These are phyloP conservation scores for Meriones unguiculatus DNA, from an alignment of 2,113 vertebrate genomes.

Conservation along the genomic window DNA sequence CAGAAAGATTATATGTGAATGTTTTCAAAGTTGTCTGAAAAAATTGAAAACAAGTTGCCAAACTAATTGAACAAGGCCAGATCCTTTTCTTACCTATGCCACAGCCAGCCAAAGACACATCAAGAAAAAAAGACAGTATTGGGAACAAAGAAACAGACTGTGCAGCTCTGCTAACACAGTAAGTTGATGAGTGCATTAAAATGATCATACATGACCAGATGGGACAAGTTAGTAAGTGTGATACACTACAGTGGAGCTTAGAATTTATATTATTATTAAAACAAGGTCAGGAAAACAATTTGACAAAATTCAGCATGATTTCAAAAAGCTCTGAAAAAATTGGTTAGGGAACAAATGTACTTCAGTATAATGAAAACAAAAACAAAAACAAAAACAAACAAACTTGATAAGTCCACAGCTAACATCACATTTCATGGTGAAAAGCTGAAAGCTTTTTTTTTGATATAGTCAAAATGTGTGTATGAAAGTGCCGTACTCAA, in stretches of 20 bases:
- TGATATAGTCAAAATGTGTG: neutral
- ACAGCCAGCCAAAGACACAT: neutral
- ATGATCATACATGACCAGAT: neutral
- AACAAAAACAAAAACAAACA: neutral
- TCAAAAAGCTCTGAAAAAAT: neutral
- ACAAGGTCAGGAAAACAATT: neutral
- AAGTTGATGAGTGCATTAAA: neutral
- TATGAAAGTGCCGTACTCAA: neutral
- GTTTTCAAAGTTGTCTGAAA: neutral
- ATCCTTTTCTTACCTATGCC: neutral
- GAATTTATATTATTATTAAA: neutral
- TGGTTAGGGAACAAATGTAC: neutral
- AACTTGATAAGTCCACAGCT: neutral
- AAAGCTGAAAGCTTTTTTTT: neutral
- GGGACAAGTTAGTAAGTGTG: neutral
- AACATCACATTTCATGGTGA: neutral
- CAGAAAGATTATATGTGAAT: neutral
- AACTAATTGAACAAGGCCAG: neutral
- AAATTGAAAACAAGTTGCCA: neutral
- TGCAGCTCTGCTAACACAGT: neutral
- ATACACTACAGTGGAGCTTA: neutral
- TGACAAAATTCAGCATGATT: neutral
- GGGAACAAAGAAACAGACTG: neutral
- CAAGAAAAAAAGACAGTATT: neutral
- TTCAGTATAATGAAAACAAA: neutral